Percentiles rank a stretch among this genome's conserved stretches.
Conservation (phyloP, 2,797 vertebrate genomes). For the Myotis findleyi region DNA sequence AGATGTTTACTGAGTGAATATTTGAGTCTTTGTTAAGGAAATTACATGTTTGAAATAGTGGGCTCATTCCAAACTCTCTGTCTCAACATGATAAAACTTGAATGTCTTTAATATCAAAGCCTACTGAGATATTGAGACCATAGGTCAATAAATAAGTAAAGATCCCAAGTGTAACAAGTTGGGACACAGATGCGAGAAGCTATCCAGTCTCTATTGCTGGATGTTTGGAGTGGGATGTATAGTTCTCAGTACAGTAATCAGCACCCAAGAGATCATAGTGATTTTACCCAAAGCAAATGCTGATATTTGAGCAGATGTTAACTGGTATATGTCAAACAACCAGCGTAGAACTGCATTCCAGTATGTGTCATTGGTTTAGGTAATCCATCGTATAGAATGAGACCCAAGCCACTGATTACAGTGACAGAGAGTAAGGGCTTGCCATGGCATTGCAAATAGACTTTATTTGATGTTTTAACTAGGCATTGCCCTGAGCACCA, state of each 20-base stretch:
- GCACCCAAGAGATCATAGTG: background rate
- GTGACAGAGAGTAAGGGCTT: background rate
- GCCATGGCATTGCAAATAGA: background rate
- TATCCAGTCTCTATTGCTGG: background rate
- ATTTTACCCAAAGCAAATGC: conserved; percentile 9
- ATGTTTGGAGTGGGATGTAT: background rate
- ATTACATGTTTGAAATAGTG: background rate
- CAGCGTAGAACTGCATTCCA: background rate
- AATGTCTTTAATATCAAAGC: background rate
- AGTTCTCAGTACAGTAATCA: background rate
- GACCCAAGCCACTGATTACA: background rate
- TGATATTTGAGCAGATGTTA: background rate
- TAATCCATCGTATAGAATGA: background rate
- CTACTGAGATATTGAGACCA: background rate
- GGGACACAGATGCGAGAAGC: background rate
- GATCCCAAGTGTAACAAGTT: background rate
- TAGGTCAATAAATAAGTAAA: background rate
- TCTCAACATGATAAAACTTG: background rate
- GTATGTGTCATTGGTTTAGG: background rate
- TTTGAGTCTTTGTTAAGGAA: background rate
- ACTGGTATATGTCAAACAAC: background rate
- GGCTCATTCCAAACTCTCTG: background rate
- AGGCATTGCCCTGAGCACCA: background rate
- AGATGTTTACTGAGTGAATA: background rate
- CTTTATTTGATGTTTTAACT: background rate